Evolutionary conservation across 2,888 invertebrate genomes (phyloP), one percentile per base, ranked within the genome.

Genomic region (Belgica antarctica): DNA sequence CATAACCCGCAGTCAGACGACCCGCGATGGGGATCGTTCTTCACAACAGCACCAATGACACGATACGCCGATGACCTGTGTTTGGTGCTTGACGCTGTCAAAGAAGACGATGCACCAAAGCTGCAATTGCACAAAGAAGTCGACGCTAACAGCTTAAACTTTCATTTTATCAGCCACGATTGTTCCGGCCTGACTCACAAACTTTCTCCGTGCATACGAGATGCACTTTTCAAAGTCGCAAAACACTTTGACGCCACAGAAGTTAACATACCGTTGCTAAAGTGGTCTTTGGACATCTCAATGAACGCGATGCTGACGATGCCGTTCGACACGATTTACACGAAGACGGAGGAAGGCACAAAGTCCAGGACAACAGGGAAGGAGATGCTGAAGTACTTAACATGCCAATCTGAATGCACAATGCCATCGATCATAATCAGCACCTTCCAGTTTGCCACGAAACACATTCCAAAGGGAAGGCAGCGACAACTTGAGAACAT

Each of bases 31-130:
- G 83, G 85, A 34, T 84, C 85, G 70, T 89, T 88, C 76, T 88
- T 95, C 69, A 84, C 88, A 24, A 83, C 94, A 46, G 96, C 95
- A 1, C 94, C 96, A 0, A 87, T 97, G 84, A 86, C 89, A 36
- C 85, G 96, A 71, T 95, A 94, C 77, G 91, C 94, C 8, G 86
- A 86, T 74, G 96, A 97, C 79, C 79, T 97, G 71, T 82, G 86
- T 0, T 82, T 93, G 1, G 81, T 94, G 73, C 81, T 94, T 41
- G 88, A 87, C 76, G 85, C 88, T 19, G 82, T 93, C 75, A 81
- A 82, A 24, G 85, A 87, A 74, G 81, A 83, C 0, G 80, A 82
- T 25, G 79, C 81, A 2, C 78, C 79, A 1, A 78, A 77, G 57
- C 74, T 86, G 36, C 79, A 79, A 41, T 75, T 87, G 7, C 80